Base-by-base conservation (phyloP, 2,113 vertebrate genomes). In the Myodes glareolus region DNA sequence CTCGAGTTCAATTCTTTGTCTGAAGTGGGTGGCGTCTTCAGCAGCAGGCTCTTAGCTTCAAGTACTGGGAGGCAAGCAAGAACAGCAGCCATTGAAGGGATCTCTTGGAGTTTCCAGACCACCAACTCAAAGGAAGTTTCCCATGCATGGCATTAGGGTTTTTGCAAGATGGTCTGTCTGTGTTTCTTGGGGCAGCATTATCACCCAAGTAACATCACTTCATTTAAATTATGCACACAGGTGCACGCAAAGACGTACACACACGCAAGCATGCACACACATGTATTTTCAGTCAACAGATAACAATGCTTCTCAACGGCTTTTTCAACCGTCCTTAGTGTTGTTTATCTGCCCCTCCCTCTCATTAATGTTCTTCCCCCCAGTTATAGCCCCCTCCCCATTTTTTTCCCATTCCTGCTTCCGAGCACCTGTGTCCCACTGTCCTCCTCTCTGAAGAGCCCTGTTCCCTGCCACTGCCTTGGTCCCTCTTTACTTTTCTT, bases 231-330 rank as follows among this genome's bases (percentile, higher is more conserved):
- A 84, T 27, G 3, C 13, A 21, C 5, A 25, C 21, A 58, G 3
- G n/a, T 12, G 5, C 31, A 55, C 0, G 10, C 17, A 23, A 2
- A 36, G 19, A 23, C 9, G 12, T 14, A 77, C 4, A 3, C 45
- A 77, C 9, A 42, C 39, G 2, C 47, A 9, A 3, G 16, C n/a
- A 11, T 9, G 39, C 8, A 0, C 70, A 73, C n/a, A 1, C 19
- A 84, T 29, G n/a, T 39, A 29, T 8, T 84, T 63, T 42, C 58
- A 84, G n/a, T 29, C 27, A 31, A 65, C 81, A 85, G 45, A 85
- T 45, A 85, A 42, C 63, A 63, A 58, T n/a, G 25, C 14, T 82
- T 58, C 58, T 42, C 7, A 19, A 31, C 10, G 13, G 14, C 14
- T 42, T 85, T 31, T 63, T 8, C 7, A 65, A 65, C 31, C 27